Conservation (phyloP, 1,140 invertebrate genomes). For the Tribolium castaneum region DNA sequence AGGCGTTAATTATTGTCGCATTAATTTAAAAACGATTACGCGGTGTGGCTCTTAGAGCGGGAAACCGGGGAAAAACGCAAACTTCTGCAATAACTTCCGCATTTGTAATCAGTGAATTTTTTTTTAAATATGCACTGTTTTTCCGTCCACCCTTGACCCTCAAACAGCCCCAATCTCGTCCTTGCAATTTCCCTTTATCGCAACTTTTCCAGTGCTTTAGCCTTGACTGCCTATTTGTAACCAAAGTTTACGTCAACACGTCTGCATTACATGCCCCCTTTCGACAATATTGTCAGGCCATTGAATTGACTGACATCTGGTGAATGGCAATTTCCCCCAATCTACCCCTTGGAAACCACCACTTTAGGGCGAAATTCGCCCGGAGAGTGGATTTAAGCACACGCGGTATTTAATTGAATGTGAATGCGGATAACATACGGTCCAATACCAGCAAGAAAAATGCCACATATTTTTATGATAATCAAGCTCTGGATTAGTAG, state of each 20-base stretch:
- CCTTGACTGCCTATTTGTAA: too few species aligned
- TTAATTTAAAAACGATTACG: slow-evolving; percentile 1
- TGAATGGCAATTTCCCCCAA: not conserved
- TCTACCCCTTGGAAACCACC: not conserved
- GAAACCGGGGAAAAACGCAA: not conserved
- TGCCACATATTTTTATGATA: not conserved
- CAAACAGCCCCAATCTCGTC: too few species aligned
- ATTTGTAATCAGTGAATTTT: too few species aligned
- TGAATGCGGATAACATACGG: slow-evolving; percentile 30
- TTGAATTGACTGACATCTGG: slow-evolving; percentile 28
- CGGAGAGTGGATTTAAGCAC: slow-evolving; percentile 11
- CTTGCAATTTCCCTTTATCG: too few species aligned
- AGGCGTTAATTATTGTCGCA: not conserved
- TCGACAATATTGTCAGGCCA: slow-evolving; percentile 18
- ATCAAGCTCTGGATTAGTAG: not conserved
- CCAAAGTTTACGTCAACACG: too few species aligned
- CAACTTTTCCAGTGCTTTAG: too few species aligned
- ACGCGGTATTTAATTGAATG: slow-evolving; percentile 32
- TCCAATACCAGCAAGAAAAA: slow-evolving; percentile 1
- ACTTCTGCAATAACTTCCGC: too few species aligned
- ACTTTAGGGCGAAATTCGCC: not conserved
- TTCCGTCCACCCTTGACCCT: too few species aligned
- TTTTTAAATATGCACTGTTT: too few species aligned
- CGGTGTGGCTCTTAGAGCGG: not conserved
- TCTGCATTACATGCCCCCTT: too few species aligned